Evolutionary conservation across 2,797 vertebrate genomes (phyloP).

Genomic region (Hylomyscus alleni): DNA sequence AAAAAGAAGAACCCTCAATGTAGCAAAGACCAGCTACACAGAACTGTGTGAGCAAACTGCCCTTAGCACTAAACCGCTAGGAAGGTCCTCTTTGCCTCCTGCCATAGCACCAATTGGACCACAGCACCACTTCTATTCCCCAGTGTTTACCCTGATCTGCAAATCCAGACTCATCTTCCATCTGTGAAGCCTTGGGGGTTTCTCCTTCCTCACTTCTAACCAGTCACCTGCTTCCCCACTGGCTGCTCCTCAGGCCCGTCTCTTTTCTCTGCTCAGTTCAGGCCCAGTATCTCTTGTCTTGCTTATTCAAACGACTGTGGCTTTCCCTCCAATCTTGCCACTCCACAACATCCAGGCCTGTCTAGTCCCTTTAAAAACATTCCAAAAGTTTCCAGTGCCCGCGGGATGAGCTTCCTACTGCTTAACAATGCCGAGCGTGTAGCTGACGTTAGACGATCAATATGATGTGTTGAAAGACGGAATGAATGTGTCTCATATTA

Average conservation of each 20-base stretch:
- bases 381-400: not conserved
- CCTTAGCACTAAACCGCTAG: not conserved
- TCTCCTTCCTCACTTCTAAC: not conserved
- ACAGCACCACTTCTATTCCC: not conserved
- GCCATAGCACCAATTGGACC: not conserved
- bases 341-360: not conserved
- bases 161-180: not conserved
- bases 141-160: not conserved
- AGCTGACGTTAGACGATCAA: not conserved
- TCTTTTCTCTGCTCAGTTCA: not conserved
- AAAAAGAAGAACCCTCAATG: too few relatives aligned
- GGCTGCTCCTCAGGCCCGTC: not conserved
- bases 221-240: not conserved
- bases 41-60: not conserved
- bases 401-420: not conserved
- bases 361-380: slow-evolving; percentile 9
- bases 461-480: not conserved
- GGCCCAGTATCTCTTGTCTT: not conserved
- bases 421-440: not conserved
- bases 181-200: not conserved
- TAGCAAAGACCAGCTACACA: too few relatives aligned
- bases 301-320: not conserved
- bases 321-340: not conserved
- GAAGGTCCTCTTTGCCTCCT: not conserved
- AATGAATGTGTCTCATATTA: not conserved